Evolutionary conservation across 1,140 invertebrate species (phyloP).

Genomic region (Maniola jurtina): DNA sequence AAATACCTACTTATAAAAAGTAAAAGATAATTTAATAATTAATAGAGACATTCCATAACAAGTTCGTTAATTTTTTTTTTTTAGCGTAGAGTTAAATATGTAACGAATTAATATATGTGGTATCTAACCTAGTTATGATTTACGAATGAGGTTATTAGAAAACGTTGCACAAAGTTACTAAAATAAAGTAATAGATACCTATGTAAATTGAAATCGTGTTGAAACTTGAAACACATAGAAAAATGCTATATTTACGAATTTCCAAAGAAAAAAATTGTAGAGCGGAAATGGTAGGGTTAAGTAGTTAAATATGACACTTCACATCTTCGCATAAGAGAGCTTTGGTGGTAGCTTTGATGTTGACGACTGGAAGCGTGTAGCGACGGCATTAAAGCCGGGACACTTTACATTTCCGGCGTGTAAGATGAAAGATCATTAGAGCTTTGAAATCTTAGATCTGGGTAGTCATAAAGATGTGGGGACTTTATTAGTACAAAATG

Average conservation of each 20-base stretch:
- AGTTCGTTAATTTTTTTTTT: too few relatives aligned
- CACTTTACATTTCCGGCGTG: background rate
- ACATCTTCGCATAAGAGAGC: background rate
- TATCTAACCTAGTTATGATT: too few relatives aligned
- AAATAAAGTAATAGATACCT: too few relatives aligned
- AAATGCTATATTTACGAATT: background rate
- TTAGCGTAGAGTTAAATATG: too few relatives aligned
- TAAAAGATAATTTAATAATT: too few relatives aligned
- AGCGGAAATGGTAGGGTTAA: background rate
- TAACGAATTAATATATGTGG: too few relatives aligned
- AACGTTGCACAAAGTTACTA: too few relatives aligned
- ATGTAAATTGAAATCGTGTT: too few relatives aligned
- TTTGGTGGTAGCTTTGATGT: background rate
- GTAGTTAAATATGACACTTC: constrained; percentile 9
- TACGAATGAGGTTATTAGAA: too few relatives aligned
- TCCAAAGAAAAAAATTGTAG: background rate
- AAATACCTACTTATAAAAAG: too few relatives aligned
- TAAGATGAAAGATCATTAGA: constrained; percentile 9
- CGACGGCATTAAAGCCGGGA: background rate
- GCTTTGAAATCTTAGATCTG: background rate
- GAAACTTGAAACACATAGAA: too few relatives aligned
- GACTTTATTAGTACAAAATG: background rate
- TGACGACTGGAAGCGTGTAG: background rate
- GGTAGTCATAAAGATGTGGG: background rate
- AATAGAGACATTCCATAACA: too few relatives aligned